phyloP scores from a whole-genome alignment of 2,113 vertebrate species.

The Eudyptes chrysolophus region DNA sequence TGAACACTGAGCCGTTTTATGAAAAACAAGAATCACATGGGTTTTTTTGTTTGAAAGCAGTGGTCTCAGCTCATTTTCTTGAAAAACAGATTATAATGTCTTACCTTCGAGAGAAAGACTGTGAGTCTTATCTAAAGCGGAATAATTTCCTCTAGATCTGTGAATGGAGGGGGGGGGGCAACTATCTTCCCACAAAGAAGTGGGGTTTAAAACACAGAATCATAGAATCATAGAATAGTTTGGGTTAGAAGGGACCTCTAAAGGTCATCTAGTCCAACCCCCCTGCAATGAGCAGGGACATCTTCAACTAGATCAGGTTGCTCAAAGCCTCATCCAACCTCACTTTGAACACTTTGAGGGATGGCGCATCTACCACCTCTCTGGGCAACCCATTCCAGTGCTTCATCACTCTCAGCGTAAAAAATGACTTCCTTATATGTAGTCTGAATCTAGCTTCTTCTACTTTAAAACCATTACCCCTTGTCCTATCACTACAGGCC shows the following conservation, averaged over 20 bases:
- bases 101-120: background rate
- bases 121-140: background rate
- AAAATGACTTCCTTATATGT: background rate
- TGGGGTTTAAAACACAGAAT: background rate
- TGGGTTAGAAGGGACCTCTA: background rate
- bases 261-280: background rate
- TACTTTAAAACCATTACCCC: background rate
- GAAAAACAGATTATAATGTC: background rate
- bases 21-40: background rate
- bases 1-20: background rate
- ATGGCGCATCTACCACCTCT: background rate
- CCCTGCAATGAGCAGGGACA: background rate
- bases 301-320: background rate
- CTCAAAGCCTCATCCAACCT: background rate
- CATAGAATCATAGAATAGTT: background rate
- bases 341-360: background rate
- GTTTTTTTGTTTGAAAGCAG: background rate
- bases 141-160: background rate
- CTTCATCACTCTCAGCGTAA: background rate
- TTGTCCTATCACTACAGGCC: background rate
- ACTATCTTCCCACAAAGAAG: background rate
- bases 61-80: background rate
- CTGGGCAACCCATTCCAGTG: background rate
- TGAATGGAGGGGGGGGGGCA: background rate
- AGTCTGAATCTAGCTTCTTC: background rate